Evolutionary conservation across 2,888 invertebrate genomes (phyloP).

Genomic region (Salticus scenicus): DNA sequence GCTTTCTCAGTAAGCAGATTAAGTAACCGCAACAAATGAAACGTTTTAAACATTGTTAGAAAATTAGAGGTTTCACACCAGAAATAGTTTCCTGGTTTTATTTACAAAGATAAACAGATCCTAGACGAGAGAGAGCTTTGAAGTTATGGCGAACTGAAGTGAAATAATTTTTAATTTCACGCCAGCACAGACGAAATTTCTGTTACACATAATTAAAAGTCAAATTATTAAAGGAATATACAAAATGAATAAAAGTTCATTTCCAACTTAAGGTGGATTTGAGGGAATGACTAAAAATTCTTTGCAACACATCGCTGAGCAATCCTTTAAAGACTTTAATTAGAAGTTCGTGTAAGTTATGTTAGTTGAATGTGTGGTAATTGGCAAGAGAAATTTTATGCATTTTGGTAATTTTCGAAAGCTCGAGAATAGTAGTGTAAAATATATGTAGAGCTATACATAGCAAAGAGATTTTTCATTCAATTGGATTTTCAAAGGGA

Average conservation of each 20-base stretch:
- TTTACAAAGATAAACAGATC: neutral
- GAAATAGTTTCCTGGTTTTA: neutral
- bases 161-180: neutral
- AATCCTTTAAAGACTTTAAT: neutral
- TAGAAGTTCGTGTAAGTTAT: neutral
- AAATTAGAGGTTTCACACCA: neutral
- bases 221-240: neutral
- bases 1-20: neutral
- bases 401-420: neutral
- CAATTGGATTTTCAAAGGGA: no score
- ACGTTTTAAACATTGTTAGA: neutral
- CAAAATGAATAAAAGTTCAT: neutral
- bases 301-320: neutral
- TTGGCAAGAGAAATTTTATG: neutral
- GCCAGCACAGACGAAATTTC: neutral
- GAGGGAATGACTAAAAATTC: neutral
- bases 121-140: no score
- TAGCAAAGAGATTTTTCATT: no score
- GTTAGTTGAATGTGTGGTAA: neutral
- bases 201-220: neutral
- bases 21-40: neutral
- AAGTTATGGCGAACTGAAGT: neutral
- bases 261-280: neutral
- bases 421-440: no score
- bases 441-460: no score